Percentiles rank a stretch among this genome's conserved stretches.
These are phyloP conservation scores for Leucozona laternaria DNA, from an alignment of 2,888 invertebrate genomes.

Conservation along the genomic window DNA sequence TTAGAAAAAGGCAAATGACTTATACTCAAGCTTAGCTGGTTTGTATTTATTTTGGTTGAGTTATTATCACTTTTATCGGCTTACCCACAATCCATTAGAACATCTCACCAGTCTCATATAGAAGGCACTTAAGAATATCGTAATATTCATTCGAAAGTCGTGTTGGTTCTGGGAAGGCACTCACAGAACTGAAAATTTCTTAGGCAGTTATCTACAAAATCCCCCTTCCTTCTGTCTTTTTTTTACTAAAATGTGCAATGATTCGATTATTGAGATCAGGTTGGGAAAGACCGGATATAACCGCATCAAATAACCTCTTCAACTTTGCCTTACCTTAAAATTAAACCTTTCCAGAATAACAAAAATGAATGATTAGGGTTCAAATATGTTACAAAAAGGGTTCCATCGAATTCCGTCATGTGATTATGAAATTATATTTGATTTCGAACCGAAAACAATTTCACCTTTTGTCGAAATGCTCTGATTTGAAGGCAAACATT, in stretches of 20 bases:
- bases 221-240: background rate
- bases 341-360: background rate
- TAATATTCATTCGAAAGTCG: too few species aligned
- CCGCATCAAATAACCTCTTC: background rate
- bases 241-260: background rate
- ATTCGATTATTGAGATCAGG: background rate
- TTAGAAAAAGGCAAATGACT: too few species aligned
- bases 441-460: background rate
- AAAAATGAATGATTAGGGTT: background rate
- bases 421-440: background rate
- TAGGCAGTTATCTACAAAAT: too few species aligned
- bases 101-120: too few species aligned
- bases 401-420: background rate
- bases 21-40: too few species aligned
- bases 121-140: too few species aligned
- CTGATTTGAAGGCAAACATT: background rate
- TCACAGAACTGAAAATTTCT: too few species aligned
- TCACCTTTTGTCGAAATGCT: constrained; percentile 5
- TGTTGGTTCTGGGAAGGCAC: background rate
- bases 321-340: background rate
- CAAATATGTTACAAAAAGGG: background rate
- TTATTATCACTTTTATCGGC: too few species aligned
- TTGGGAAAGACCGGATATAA: background rate
- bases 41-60: too few species aligned
- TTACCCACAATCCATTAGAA: too few species aligned